phyloP scores from a whole-genome alignment of 1,140 invertebrate genomes.

The Scaptomyza graminum region DNA sequence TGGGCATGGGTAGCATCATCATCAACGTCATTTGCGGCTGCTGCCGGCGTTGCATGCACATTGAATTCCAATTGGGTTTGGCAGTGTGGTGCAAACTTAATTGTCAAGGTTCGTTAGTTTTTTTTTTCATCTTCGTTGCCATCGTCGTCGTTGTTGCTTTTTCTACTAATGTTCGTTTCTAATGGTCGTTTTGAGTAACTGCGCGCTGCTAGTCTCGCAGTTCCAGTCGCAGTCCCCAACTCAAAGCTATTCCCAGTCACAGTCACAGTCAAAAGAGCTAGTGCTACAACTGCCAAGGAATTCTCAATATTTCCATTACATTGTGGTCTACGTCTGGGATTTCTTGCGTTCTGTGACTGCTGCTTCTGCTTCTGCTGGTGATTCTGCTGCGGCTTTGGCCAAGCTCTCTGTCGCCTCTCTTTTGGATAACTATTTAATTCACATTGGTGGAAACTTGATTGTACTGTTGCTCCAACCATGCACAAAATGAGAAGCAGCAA shows the following conservation, averaged over 20 bases:
- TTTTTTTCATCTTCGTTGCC: slow-evolving; percentile 37
- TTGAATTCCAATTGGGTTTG: slow-evolving; percentile 81
- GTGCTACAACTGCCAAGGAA: slow-evolving; percentile 55
- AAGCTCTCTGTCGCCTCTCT: slow-evolving; percentile 70
- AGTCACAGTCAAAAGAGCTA: slow-evolving; percentile 23
- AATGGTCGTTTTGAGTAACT: slow-evolving; percentile 80
- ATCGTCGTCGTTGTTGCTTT: slow-evolving; percentile 25
- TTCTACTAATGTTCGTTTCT: slow-evolving; percentile 76
- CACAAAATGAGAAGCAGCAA: slow-evolving; percentile 63
- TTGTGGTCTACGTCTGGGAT: slow-evolving; percentile 78
- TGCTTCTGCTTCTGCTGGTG: slow-evolving; percentile 24
- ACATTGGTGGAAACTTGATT: slow-evolving; percentile 80
- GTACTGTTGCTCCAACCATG: slow-evolving; percentile 65
- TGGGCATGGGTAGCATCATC: slow-evolving; percentile 60
- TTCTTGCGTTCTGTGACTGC: slow-evolving; percentile 60
- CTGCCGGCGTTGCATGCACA: slow-evolving; percentile 73
- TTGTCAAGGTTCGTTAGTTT: slow-evolving; percentile 80
- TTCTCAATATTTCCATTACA: slow-evolving; percentile 81
- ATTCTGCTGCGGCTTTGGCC: slow-evolving; percentile 25
- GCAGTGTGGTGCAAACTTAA: slow-evolving; percentile 79
- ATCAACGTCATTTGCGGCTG: slow-evolving; percentile 56
- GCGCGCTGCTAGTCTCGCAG: slow-evolving; percentile 39
- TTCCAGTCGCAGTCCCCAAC: slow-evolving; percentile 17
- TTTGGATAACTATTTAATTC: slow-evolving; percentile 79
- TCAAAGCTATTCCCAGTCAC: slow-evolving; percentile 19